Conservation (phyloP, 1,140 invertebrate genomes). For the Cotesia typhae region DNA sequence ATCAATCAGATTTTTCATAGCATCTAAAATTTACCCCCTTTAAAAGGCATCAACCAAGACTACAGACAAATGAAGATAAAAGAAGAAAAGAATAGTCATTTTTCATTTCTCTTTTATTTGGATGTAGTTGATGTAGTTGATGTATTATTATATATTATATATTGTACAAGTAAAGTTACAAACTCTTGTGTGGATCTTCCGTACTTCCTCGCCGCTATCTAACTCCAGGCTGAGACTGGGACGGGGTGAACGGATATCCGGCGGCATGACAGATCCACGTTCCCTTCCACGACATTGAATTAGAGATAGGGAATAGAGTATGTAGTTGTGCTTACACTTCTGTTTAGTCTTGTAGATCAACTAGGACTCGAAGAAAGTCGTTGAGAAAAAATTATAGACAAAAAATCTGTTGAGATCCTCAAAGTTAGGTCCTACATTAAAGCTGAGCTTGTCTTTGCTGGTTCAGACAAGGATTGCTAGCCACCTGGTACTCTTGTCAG, state of each 20-base stretch:
- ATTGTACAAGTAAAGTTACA: neutral
- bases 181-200: slow-evolving; percentile 22
- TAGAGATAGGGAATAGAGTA: slow-evolving; percentile 14
- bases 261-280: slow-evolving; percentile 48
- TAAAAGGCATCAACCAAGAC: no score
- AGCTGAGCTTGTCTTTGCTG: neutral
- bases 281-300: slow-evolving; percentile 40
- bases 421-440: no score
- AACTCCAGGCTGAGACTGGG: slow-evolving; percentile 32
- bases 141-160: neutral
- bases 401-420: slow-evolving; percentile 12
- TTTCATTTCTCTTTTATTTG: neutral
- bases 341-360: no score
- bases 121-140: neutral
- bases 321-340: neutral
- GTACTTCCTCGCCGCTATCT: slow-evolving; percentile 38
- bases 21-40: neutral
- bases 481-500: slow-evolving; percentile 60
- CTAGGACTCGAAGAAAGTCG: neutral
- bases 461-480: slow-evolving; percentile 53
- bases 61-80: no score
- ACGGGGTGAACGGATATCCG: slow-evolving; percentile 60
- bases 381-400: slow-evolving; percentile 2
- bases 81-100: no score
- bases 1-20: slow-evolving; percentile 6